Conservation (phyloP, 92 coral and sea anemone species). For the Paragorgia papillata region DNA sequence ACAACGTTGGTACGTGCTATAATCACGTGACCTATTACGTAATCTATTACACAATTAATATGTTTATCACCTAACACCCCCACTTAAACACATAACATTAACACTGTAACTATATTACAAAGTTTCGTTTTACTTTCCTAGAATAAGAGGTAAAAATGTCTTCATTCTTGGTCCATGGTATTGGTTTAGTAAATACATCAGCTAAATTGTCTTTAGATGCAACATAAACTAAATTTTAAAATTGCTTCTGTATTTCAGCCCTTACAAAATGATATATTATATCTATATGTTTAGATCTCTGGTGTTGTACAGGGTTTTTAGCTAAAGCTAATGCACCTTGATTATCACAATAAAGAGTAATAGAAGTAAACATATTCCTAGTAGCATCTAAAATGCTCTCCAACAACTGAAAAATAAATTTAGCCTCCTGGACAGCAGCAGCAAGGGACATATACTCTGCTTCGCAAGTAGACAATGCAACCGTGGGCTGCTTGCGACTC, state of each 20-base stretch:
- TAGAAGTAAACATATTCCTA: too few relatives aligned
- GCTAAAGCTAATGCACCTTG: conserved; percentile 31
- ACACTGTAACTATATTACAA: not conserved
- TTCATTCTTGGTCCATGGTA: conserved; percentile 9
- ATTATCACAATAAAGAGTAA: not conserved
- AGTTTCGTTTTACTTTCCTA: conserved; percentile 4
- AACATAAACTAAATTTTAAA: not conserved
- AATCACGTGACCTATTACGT: too few relatives aligned
- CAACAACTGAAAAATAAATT: not conserved
- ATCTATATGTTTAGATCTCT: conserved; percentile 29
- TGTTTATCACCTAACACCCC: conserved; percentile 1
- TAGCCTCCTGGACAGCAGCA: not conserved
- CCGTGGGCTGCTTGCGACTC: conserved; percentile 2
- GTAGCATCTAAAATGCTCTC: not conserved
- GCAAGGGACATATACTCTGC: conserved; percentile 13
- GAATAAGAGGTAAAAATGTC: too few relatives aligned
- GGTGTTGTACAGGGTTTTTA: conserved; percentile 28
- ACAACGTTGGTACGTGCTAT: too few relatives aligned
- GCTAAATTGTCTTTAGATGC: conserved; percentile 25
- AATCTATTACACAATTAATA: too few relatives aligned
- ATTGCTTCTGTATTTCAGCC: conserved; percentile 4
- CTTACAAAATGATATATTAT: conserved; percentile 23
- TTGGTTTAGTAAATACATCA: conserved; percentile 25
- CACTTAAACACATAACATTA: not conserved
- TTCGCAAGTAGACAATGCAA: conserved; percentile 8